phyloP scores from a whole-genome alignment of 2,113 vertebrate species.

The Cygnus buccinator region DNA sequence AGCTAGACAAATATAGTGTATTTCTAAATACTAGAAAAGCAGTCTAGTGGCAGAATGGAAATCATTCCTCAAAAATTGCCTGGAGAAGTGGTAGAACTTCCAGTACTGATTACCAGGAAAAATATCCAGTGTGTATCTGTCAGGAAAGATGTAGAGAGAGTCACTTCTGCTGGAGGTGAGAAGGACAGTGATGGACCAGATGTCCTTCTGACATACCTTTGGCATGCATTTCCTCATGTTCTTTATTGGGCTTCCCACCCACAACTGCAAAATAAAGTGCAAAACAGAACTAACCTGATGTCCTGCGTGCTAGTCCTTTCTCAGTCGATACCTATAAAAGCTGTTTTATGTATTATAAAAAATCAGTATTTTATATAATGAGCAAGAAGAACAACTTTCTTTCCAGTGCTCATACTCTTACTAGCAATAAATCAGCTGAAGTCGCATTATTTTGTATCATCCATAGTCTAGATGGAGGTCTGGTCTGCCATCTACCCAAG shows the following conservation, averaged over 20 bases:
- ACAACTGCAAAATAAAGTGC: neutral
- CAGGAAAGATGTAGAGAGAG: neutral
- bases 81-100: neutral
- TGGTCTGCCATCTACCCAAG: neutral
- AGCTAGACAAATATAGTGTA: neutral
- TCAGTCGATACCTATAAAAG: neutral
- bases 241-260: neutral
- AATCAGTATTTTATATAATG: neutral
- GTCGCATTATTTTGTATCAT: neutral
- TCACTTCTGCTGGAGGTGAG: neutral
- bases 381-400: neutral
- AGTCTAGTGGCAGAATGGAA: neutral
- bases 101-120: neutral
- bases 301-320: neutral
- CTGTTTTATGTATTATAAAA: neutral
- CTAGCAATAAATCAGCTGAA: neutral
- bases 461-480: neutral
- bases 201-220: neutral
- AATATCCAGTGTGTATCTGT: neutral
- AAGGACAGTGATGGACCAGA: neutral
- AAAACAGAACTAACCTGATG: neutral
- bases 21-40: neutral
- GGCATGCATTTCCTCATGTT: neutral
- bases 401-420: neutral
- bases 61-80: neutral